These are phyloP conservation scores for Subacronicta megacephala DNA, from an alignment of 2,888 invertebrate species.

Conservation along the genomic window DNA sequence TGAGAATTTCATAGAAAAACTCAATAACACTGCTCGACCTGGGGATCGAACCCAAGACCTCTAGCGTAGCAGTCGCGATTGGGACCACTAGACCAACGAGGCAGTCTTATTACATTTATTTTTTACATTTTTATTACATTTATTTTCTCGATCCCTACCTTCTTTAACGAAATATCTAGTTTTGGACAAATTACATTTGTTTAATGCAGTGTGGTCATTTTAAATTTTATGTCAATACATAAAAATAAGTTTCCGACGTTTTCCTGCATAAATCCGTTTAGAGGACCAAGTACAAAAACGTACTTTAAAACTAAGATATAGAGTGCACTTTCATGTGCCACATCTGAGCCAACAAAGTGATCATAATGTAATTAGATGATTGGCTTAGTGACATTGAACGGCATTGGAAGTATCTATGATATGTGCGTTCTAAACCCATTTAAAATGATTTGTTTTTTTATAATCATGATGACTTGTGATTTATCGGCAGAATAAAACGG, in stretches of 20 bases:
- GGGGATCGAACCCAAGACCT: no score
- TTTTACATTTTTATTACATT: no score
- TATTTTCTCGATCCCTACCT: no score
- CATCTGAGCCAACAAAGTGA: conserved; percentile 41
- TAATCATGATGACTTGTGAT: not conserved
- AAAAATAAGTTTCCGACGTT: conserved; percentile 30
- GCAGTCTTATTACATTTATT: no score
- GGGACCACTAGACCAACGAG: no score
- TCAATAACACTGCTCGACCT: no score
- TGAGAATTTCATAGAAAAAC: no score
- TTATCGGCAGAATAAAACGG: not conserved
- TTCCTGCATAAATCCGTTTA: conserved; percentile 33
- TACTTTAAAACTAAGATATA: conserved; percentile 7
- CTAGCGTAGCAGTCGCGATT: no score
- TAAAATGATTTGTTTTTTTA: conserved; percentile 11
- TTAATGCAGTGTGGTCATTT: conserved; percentile 18
- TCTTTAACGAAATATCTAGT: not conserved
- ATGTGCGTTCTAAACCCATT: conserved; percentile 19
- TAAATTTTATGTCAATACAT: conserved; percentile 25
- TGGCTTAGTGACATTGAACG: conserved; percentile 67
- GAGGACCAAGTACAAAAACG: conserved; percentile 6
- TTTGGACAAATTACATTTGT: conserved; percentile 8
- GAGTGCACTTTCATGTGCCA: conserved; percentile 44
- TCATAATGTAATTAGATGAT: conserved; percentile 69
- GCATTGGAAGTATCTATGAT: conserved; percentile 42